Conservation (phyloP, 2,888 invertebrate genomes). For the Sphaerophoria taeniata region DNA sequence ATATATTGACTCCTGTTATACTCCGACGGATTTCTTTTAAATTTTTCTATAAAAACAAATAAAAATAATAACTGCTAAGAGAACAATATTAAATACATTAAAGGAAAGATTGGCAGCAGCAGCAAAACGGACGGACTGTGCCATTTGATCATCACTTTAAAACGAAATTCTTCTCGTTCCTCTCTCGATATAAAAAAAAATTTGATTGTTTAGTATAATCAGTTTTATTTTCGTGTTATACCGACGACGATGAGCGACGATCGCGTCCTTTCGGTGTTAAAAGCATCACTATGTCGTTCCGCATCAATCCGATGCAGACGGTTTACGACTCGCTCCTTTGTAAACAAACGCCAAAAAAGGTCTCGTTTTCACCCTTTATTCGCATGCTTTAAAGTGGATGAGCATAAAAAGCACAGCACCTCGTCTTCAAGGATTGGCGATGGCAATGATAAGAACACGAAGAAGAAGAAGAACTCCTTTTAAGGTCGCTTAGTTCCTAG, state of each 20-base stretch:
- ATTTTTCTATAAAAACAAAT: too few relatives aligned
- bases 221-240: slow-evolving; percentile 49
- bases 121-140: slow-evolving; percentile 53
- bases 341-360: slow-evolving; percentile 58
- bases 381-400: background rate
- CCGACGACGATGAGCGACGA: too few relatives aligned
- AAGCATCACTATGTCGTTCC: slow-evolving; percentile 53
- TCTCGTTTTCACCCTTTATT: slow-evolving; percentile 63
- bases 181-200: slow-evolving; percentile 48
- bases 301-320: slow-evolving; percentile 63
- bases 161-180: slow-evolving; percentile 7
- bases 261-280: slow-evolving; percentile 52
- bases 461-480: slow-evolving; percentile 49
- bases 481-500: slow-evolving; percentile 5
- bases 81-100: too few relatives aligned
- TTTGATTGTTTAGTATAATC: slow-evolving; percentile 72
- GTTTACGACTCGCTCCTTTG: slow-evolving; percentile 50
- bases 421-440: slow-evolving; percentile 46
- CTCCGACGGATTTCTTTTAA: too few relatives aligned
- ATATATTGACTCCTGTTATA: too few relatives aligned
- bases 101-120: background rate
- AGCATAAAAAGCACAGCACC: slow-evolving; percentile 37
- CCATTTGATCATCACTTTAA: slow-evolving; percentile 12
- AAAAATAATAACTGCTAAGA: too few relatives aligned
- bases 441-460: slow-evolving; percentile 39